A percentile compares a stretch with the other conserved stretches of the same genome.
phyloP scores from a whole-genome alignment of 2,113 vertebrate species.

The Carassius auratus region DNA sequence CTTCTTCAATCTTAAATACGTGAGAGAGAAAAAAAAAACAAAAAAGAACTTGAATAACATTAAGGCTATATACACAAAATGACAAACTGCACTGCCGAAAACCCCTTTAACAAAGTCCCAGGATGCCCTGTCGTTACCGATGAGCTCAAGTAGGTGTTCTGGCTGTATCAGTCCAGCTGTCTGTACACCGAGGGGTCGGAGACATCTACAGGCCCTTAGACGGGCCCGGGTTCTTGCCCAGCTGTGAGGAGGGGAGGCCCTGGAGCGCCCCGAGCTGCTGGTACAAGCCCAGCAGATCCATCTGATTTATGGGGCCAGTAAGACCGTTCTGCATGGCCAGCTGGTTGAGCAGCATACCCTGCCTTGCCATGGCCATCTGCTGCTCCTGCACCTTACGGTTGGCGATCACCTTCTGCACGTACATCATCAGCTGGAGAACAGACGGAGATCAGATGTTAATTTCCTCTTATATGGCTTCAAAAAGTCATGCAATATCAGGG shows the following conservation, averaged over 20 bases:
- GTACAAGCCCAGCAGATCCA: conserved; percentile 94
- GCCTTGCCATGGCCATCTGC: conserved; percentile 88
- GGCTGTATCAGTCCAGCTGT: conserved; percentile 49
- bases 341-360: conserved; percentile 80
- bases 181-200: background rate
- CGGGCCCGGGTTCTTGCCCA: conserved; percentile 92
- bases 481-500: background rate
- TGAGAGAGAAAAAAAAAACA: conserved; percentile 67
- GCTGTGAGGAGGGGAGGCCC: conserved; percentile 76
- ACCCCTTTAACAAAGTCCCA: conserved; percentile 59
- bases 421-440: conserved; percentile 86
- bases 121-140: conserved; percentile 1
- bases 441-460: background rate
- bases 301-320: conserved; percentile 79
- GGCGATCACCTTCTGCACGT: conserved; percentile 94
- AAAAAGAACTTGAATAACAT: conserved; percentile 79
- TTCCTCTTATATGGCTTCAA: background rate
- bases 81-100: conserved; percentile 70
- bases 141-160: conserved; percentile 47
- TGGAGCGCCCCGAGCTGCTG: conserved; percentile 87
- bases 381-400: conserved; percentile 96
- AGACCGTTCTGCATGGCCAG: conserved; percentile 87
- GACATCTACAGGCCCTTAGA: conserved; percentile 86
- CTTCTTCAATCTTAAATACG: conserved; percentile 71
- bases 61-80: conserved; percentile 89